Evolutionary conservation across 2,888 invertebrate genomes (phyloP), one percentile per base, ranked within the genome.

Genomic region (Drosophila merina): DNA sequence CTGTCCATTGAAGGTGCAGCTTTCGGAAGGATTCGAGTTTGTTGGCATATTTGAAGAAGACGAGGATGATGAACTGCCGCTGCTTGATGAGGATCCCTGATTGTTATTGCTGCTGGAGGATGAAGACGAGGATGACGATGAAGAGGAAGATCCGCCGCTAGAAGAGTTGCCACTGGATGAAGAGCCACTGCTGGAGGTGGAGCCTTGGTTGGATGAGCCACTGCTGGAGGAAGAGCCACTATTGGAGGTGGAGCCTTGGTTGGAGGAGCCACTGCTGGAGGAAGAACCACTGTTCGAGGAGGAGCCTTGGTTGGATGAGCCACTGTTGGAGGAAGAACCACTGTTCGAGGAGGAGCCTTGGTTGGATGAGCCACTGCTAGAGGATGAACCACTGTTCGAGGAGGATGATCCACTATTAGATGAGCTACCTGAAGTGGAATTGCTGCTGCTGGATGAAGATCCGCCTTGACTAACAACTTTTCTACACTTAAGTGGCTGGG

Each of bases 1-100:
- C 66, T 84, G 81, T 3, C 92, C 93, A 50, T 84, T 83, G 6
- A 48, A 57, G 6, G 75, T 70, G 58, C 90, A 90, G 5, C 58
- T 62, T 3, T 78, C 88, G 4, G 79, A 66, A 0, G 89, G 88
- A 30, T 79, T 82, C 48, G 82, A 49, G 30, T 75, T 72, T 0
- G 77, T 55, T 5, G 59, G 42, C 2, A 69, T 26, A 4, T 54
- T 49, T 2, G 69, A 38, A 12, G 57, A 40, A 6, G 74, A 54
- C 10, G 47, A 38, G 10, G 56, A 48, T 4, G 56, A 28, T 14
- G 40, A 42, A 44, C 67, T 72, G 20, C 47, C 71, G 20, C 47
- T 74, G 58, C 14, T 42, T 20, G 40, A 42, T 20, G 40, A 58
- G 26, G 79, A 47, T 30, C 54, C 66, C 40, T 69, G 56, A 5